Evolutionary conservation across 2,797 vertebrate genomes (phyloP).

Genomic region (Coranthus polyacanthus): DNA sequence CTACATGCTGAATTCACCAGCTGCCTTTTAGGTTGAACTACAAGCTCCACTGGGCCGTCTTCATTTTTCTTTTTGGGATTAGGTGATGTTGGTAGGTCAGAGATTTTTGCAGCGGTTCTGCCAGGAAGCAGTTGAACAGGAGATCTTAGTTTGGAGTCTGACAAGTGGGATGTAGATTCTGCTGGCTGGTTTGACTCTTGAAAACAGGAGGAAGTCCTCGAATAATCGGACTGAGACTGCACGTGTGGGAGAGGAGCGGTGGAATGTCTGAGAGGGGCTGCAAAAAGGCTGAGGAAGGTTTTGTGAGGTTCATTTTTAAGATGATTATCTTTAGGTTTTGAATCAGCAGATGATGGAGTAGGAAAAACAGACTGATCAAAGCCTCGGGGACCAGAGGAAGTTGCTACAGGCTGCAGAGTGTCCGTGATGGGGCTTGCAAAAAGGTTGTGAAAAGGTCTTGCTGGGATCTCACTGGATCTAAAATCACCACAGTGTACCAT

Average conservation of each 20-base stretch:
- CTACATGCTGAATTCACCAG: neutral
- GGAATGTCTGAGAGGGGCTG: conserved; percentile 36
- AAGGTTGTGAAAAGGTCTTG: conserved; percentile 45
- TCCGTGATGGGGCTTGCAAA: conserved; percentile 35
- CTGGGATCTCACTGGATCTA: neutral
- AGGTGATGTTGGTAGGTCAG: neutral
- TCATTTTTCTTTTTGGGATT: neutral
- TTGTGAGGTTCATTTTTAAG: conserved; percentile 1
- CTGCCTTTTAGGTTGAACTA: neutral
- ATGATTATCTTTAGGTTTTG: neutral
- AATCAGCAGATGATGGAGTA: conserved; percentile 4
- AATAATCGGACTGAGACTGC: neutral
- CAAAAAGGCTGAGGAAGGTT: conserved; percentile 61
- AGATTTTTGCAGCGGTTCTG: neutral
- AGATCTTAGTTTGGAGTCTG: conserved; percentile 6
- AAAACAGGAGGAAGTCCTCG: neutral
- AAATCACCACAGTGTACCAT: neutral
- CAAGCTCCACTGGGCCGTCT: neutral
- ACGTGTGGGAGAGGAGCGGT: neutral
- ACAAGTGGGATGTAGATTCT: neutral
- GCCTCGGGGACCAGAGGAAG: neutral
- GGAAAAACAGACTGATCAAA: conserved; percentile 1
- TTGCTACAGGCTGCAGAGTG: neutral
- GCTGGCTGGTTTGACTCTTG: neutral
- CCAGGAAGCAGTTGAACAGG: rapidly evolving